Evolutionary conservation across 2,113 vertebrate genomes (phyloP).

Genomic region (Australoheros scitulus): DNA sequence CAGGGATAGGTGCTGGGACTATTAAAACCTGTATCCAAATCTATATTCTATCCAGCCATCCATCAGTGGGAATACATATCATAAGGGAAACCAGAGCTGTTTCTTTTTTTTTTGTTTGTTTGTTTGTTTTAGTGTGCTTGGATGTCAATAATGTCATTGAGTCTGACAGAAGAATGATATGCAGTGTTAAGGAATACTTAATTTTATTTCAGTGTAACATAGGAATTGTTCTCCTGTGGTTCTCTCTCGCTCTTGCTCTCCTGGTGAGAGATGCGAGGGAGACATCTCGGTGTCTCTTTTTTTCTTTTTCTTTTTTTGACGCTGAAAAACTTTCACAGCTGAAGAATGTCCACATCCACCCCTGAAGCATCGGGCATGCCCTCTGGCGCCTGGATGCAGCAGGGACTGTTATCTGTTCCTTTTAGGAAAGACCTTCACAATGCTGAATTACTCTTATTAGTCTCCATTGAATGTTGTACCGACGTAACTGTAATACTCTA

Average conservation of each 20-base stretch:
- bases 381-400: slow-evolving; percentile 14
- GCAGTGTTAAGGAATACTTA: slow-evolving; percentile 65
- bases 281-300: neutral
- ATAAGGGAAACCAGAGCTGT: slow-evolving; percentile 60
- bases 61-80: slow-evolving; percentile 63
- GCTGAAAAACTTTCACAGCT: slow-evolving; percentile 63
- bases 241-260: slow-evolving; percentile 52
- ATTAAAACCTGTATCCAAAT: slow-evolving; percentile 18
- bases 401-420: slow-evolving; percentile 45
- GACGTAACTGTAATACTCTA: slow-evolving; percentile 65
- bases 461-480: slow-evolving; percentile 72
- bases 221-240: slow-evolving; percentile 2
- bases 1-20: slow-evolving; percentile 45
- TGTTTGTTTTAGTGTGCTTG: slow-evolving; percentile 34
- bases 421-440: slow-evolving; percentile 46
- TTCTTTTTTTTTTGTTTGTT: slow-evolving; percentile 16
- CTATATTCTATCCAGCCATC: slow-evolving; percentile 41
- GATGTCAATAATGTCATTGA: slow-evolving; percentile 64
- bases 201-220: slow-evolving; percentile 46
- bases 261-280: slow-evolving; percentile 58
- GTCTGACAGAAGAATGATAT: slow-evolving; percentile 62
- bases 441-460: slow-evolving; percentile 53
- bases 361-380: neutral
- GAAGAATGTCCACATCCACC: slow-evolving; percentile 70
- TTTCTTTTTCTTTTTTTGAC: slow-evolving; percentile 17